Conservation (phyloP, 1,140 invertebrate genomes). For the Asobara japonica region DNA sequence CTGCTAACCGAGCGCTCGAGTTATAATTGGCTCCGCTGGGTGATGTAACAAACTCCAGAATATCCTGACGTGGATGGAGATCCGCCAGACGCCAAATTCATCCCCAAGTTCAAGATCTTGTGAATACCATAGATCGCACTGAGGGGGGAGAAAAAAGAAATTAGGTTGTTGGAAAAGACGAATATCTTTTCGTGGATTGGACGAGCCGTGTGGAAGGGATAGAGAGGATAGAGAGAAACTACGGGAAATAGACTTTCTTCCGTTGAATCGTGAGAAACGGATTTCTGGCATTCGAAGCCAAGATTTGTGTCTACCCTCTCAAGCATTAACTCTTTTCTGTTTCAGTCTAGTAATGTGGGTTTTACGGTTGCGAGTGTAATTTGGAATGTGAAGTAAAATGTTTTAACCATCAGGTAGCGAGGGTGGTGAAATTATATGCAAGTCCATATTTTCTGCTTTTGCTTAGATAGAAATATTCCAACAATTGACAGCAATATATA, state of each 20-base stretch:
- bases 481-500: no score
- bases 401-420: not conserved
- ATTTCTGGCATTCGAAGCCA: slow-evolving; percentile 13
- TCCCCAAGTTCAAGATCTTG: slow-evolving; percentile 19
- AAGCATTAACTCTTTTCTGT: slow-evolving; percentile 6
- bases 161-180: slow-evolving; percentile 17
- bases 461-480: no score
- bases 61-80: slow-evolving; percentile 15
- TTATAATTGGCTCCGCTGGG: slow-evolving; percentile 2
- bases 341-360: not conserved
- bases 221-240: not conserved
- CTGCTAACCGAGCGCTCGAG: not conserved
- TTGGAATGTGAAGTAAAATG: not conserved
- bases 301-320: slow-evolving; percentile 8
- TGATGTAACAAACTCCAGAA: slow-evolving; percentile 5
- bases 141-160: not conserved
- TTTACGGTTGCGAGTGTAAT: not conserved
- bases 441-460: no score
- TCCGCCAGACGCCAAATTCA: slow-evolving; percentile 26
- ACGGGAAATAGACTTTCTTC: slow-evolving; percentile 10
- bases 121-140: slow-evolving; percentile 9
- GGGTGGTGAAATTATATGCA: no score
- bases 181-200: slow-evolving; percentile 14
- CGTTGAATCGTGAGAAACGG: slow-evolving; percentile 12
- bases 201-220: not conserved